Base-by-base conservation (phyloP, 2,797 vertebrate species). In the Cossypha niveicapilla region DNA sequence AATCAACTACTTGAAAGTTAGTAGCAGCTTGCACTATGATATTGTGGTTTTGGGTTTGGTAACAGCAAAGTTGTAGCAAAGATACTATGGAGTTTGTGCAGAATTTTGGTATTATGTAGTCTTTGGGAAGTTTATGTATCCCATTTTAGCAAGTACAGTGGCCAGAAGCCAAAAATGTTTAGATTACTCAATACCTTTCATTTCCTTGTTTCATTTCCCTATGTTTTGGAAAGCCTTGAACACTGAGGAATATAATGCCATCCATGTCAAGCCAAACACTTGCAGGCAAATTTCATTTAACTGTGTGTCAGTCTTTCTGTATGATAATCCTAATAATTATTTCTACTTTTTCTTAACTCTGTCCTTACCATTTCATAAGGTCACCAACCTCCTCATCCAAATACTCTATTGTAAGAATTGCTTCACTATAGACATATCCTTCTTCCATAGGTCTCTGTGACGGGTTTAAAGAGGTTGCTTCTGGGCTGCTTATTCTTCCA, bases 131-230 rank as follows among this genome's bases (percentile, higher is more conserved):
- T 97, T 95, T 88, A 75, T 92, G 88, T 96, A 97, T 97, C 96
- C 95, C 86, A 75, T 45, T 96, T 98, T 95, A 97, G 95, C 92
- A 94, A 94, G 58, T 76, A 32, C 90, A 95, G 61, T 93, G 93
- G 96, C 92, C 90, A 93, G 94, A 97, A 97, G 97, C 95, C 94
- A 96, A 97, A 97, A 95, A 96, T 95, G 90, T 95, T 96, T 95
- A 92, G 95, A 94, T 98, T 98, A 95, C 97, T 97, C 97, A 98
- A 96, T 96, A 66, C 86, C 70, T 98, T 98, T 98, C 97, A 7
- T 97, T 98, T 98, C 98, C 97, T 96, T 97, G 95, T 98, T 98
- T 98, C 97, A 71, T 98, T 98, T 98, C 97, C 97, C 90, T 93
- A 30, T 96, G 94, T 96, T 97, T 96, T 97, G 96, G 95, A 94